phyloP scores from a whole-genome alignment of 1,140 invertebrate species.

The Bicyclus anynana region DNA sequence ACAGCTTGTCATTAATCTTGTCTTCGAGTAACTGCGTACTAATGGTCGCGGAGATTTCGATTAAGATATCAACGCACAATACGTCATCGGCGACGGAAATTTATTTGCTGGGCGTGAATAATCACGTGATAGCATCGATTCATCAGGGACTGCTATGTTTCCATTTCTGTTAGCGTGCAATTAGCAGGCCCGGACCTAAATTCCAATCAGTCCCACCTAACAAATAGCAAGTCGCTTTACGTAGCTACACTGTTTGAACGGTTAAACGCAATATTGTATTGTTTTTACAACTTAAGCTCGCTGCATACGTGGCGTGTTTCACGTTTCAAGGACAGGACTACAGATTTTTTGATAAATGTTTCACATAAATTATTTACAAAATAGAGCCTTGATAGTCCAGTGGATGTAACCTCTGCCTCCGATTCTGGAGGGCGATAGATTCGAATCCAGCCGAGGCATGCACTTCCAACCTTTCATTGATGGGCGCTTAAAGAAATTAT shows the following conservation, averaged over 20 bases:
- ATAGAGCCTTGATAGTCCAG: too few species aligned
- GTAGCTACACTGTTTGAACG: conserved; percentile 3
- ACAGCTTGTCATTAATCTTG: conserved; percentile 62
- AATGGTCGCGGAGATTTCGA: conserved; percentile 69
- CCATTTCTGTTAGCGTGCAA: conserved; percentile 48
- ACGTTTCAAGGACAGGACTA: too few species aligned
- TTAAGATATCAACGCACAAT: conserved; percentile 73
- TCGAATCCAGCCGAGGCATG: too few species aligned
- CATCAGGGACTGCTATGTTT: conserved; percentile 55
- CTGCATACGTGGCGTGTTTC: too few species aligned
- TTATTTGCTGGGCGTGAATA: conserved; percentile 73
- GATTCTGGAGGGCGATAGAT: too few species aligned
- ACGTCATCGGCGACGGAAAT: conserved; percentile 71
- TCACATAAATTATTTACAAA: too few species aligned
- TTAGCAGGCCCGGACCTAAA: conserved; percentile 35
- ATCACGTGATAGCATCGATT: conserved; percentile 66
- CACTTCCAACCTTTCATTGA: too few species aligned
- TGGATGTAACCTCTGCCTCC: too few species aligned
- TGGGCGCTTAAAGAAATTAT: too few species aligned
- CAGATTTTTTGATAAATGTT: too few species aligned
- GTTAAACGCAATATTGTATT: background rate
- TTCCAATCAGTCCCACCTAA: conserved; percentile 26
- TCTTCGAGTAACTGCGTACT: conserved; percentile 54
- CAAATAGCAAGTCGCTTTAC: conserved; percentile 13
- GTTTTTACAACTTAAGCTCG: conserved; percentile 4